These are phyloP conservation scores for Blastobasis adustella DNA, from an alignment of 2,888 invertebrate species.

Conservation along the genomic window DNA sequence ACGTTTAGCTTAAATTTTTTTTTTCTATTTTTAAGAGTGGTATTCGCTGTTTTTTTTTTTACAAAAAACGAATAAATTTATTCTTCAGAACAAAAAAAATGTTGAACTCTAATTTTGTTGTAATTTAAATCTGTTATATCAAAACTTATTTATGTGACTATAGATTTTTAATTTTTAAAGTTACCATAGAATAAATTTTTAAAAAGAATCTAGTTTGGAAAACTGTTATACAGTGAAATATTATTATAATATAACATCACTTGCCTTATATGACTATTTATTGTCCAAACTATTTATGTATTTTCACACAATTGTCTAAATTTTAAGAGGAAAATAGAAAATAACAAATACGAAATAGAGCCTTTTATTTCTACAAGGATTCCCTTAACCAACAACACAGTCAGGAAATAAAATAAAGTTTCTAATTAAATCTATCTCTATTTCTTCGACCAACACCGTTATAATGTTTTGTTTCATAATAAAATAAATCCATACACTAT, in stretches of 20 bases:
- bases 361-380: slow-evolving; percentile 31
- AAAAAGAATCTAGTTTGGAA: slow-evolving; percentile 24
- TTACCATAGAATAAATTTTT: slow-evolving; percentile 61
- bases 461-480: no score
- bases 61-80: neutral
- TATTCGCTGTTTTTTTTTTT: slow-evolving; percentile 8
- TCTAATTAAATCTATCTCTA: no score
- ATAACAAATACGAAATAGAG: slow-evolving; percentile 37
- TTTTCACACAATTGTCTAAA: slow-evolving; percentile 53
- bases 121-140: slow-evolving; percentile 52
- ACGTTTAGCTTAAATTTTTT: slow-evolving; percentile 22
- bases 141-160: slow-evolving; percentile 63
- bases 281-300: slow-evolving; percentile 55
- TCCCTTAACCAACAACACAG: neutral
- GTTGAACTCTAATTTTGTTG: slow-evolving; percentile 15
- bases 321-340: slow-evolving; percentile 64
- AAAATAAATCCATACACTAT: slow-evolving; percentile 3
- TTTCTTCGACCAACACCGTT: slow-evolving; percentile 21
- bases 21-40: slow-evolving; percentile 25
- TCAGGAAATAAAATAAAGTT: slow-evolving; percentile 9
- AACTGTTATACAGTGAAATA: slow-evolving; percentile 24
- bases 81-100: neutral
- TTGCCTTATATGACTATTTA: slow-evolving; percentile 62
- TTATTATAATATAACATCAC: slow-evolving; percentile 33
- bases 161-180: slow-evolving; percentile 57